Evolutionary conservation across 2,888 invertebrate species (phyloP).

Genomic region (Aquatica leii): DNA sequence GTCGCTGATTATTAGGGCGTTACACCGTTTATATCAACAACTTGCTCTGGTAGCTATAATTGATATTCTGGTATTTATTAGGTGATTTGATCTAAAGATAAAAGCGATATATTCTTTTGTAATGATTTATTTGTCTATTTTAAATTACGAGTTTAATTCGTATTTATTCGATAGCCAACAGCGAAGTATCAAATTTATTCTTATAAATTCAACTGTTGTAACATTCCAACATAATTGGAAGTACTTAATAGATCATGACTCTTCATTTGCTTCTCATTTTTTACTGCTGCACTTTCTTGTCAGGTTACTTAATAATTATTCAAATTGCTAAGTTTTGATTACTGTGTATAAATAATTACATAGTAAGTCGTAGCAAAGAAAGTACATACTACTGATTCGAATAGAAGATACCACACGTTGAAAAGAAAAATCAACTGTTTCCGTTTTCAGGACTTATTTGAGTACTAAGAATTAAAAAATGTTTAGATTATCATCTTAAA

Average conservation of each 20-base stretch:
- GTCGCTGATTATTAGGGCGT: constrained; percentile 50
- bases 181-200: constrained; percentile 3
- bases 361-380: too few species aligned
- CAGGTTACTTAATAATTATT: constrained; percentile 9
- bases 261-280: constrained; percentile 17
- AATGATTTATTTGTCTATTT: constrained; percentile 39
- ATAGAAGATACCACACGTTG: too few species aligned
- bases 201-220: constrained; percentile 21
- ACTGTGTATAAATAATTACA: too few species aligned
- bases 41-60: constrained; percentile 58
- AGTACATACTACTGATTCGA: too few species aligned
- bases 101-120: constrained; percentile 45
- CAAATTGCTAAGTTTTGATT: constrained; percentile 2
- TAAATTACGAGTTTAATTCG: constrained; percentile 25
- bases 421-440: too few species aligned
- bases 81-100: constrained; percentile 50
- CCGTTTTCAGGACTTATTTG: too few species aligned
- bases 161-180: constrained; percentile 24
- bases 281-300: constrained; percentile 1
- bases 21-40: constrained; percentile 47
- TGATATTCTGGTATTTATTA: constrained; percentile 57
- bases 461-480: too few species aligned
- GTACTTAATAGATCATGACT: constrained; percentile 22
- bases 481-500: too few species aligned
- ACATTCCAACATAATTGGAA: constrained; percentile 27